Base-by-base conservation (phyloP, 2,113 vertebrate genomes). In the Mustelus asterias region DNA sequence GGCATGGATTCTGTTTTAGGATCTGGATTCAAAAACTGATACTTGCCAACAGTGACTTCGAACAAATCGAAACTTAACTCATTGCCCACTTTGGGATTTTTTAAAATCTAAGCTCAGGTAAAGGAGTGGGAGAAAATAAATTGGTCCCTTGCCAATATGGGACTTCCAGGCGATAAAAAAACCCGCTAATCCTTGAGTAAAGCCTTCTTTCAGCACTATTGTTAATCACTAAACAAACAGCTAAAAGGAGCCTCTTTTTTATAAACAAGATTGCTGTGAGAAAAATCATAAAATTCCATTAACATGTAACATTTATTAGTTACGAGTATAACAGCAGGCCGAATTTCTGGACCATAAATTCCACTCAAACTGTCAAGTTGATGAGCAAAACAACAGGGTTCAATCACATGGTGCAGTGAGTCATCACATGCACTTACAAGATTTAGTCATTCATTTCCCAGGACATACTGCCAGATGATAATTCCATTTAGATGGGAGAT, bases 1-100 rank as follows among this genome's bases (percentile, higher is more conserved):
- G 97, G 96, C 96, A 96, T 86, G 96, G 97, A 97, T 88, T 83
- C 85, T 48, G 83, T 44, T 54, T 63, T 95, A 44, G 18, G 69
- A 95, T 54, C 26, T 33, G 94, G 94, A 95, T 54, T 95, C 67
- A 72, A 29, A 72, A 95, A 33, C 69, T 29, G 11, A 95, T 24
- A 26, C 24, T 54, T 93, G 33, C 33, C 60, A 26, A 89, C 24
- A n/a, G 65, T 44, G 26, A 65, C 13, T 94, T 41, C 6, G 24
- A 95, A 10, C 72, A 72, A 72, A 95, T 54, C 22, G 24, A 95
- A 95, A 95, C 20, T 76, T 70, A 72, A 26, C 41, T 26, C 41
- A 95, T 14, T 33, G 63, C 69, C 1, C 6, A 48, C 18, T 94
- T 54, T 44, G 33, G 13, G 44, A 33, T 26, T 29, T 11, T 41